Evolutionary conservation across 2,113 vertebrate species (phyloP).

Genomic region (Apistogramma diplotaenia): DNA sequence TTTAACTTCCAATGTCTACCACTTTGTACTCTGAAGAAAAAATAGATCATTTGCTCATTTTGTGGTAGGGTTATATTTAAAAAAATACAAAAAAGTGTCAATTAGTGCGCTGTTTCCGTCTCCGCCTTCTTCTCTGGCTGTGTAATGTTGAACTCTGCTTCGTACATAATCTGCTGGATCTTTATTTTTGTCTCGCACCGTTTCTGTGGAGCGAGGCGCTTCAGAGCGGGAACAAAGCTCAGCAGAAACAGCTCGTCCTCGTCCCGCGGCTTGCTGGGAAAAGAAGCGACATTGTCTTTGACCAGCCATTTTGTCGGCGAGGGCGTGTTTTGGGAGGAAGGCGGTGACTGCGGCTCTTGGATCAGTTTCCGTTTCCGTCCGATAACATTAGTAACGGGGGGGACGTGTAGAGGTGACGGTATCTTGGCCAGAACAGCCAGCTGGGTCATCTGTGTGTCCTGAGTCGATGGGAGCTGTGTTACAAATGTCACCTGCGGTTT

Average conservation of each 20-base stretch:
- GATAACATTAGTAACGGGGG: not conserved
- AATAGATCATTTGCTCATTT: constrained; percentile 7
- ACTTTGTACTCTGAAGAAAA: not conserved
- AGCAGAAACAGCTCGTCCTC: constrained; percentile 74
- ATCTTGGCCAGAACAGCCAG: constrained; percentile 42
- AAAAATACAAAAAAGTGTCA: not conserved
- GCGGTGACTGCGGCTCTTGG: not conserved
- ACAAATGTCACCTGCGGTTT: constrained; percentile 48
- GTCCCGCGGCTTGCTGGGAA: constrained; percentile 43
- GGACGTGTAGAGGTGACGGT: constrained; percentile 13
- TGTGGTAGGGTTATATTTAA: constrained; percentile 8
- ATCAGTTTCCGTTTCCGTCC: constrained; percentile 31
- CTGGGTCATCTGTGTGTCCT: constrained; percentile 45
- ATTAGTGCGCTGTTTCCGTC: constrained; percentile 3
- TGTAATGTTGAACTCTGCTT: constrained; percentile 66
- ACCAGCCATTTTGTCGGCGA: constrained; percentile 43
- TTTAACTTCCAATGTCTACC: not conserved
- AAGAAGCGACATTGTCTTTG: constrained; percentile 48
- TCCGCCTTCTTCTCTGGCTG: constrained; percentile 18
- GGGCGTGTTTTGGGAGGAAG: not conserved
- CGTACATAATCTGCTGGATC: constrained; percentile 74
- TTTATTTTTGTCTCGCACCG: constrained; percentile 72
- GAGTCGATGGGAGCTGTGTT: constrained; percentile 38
- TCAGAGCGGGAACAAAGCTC: constrained; percentile 71
- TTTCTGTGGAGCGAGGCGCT: constrained; percentile 70